phyloP scores from a whole-genome alignment of 1,140 invertebrate genomes.

The Sarcophaga peregrina region DNA sequence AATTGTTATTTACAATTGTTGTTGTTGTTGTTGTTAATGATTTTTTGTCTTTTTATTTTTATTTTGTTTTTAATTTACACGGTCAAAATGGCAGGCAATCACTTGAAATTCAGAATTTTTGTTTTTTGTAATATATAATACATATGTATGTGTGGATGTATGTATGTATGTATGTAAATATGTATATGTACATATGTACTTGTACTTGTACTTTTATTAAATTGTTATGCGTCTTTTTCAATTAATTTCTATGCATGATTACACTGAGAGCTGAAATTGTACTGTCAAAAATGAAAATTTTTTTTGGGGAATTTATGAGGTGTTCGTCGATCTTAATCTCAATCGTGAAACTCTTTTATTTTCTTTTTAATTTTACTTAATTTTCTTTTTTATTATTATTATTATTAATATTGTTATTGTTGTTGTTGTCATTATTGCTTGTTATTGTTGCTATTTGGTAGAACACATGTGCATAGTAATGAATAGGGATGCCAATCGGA shows the following conservation, averaged over 20 bases:
- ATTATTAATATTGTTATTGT: neutral
- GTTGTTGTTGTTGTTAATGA: too few relatives aligned
- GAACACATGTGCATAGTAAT: too few relatives aligned
- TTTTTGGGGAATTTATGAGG: conserved; percentile 36
- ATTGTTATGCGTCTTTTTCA: neutral
- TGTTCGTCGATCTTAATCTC: neutral
- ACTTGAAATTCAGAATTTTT: neutral
- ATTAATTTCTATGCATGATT: conserved; percentile 23
- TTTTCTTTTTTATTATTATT: neutral
- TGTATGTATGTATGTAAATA: too few relatives aligned
- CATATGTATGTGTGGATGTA: too few relatives aligned
- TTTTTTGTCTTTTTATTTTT: neutral
- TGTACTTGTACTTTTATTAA: neutral
- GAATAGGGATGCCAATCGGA: too few relatives aligned
- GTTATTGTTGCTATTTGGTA: too few relatives aligned
- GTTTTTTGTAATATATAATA: too few relatives aligned
- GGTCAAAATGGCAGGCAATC: neutral
- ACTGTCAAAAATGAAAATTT: conserved; percentile 22
- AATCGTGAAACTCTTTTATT: neutral
- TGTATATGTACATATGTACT: neutral
- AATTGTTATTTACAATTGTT: neutral
- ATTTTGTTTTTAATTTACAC: conserved; percentile 2
- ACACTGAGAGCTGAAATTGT: neutral
- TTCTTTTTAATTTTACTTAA: neutral
- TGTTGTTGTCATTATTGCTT: too few relatives aligned